Evolutionary conservation across 2,888 invertebrate species (phyloP), one percentile per base, ranked within the genome.

Genomic region (Orthonychiurus folsomi): DNA sequence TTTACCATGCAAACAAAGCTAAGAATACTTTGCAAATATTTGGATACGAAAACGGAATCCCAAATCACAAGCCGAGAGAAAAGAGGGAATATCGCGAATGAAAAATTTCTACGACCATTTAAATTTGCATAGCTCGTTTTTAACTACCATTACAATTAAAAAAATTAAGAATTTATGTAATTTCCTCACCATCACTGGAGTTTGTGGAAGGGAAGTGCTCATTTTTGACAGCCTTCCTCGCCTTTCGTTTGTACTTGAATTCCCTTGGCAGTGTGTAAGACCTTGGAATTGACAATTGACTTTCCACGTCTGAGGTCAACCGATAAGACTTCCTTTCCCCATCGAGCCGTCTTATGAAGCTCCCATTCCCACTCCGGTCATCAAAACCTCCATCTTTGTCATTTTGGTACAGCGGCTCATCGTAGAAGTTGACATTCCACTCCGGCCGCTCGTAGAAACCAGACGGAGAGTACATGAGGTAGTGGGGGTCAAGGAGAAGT

Each of bases 181-280:
- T 12, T 12, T n/a, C n/a, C n/a, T n/a, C 75, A 86, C 89, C 90
- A 74, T 89, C 89, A 72, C 89, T 89, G 73, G 89, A 90, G 74
- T 91, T 90, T 48, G 89, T 89, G 70, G 89, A 89, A 12, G 87
- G 85, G 24, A 87, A 82, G 67, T 86, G 84, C 75, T 86, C 84
- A 63, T 83, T 78, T 67, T 84, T 81, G 15, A n/a, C 48, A 61
- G 83, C 80, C 68, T 85, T 81, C 66, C 82, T 76, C 47, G 80
- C 79, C 65, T 76, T 78, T 47, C 86, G 78, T 79, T 86, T 86
- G 79, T 89, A 90, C 74, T 88, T 87, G 78, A 90, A 90, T 78
- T 90, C 89, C 20, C 89, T 82, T 1, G 90, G 90, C 58, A 91
- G 78, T 0, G 90, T 91, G 76, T 90, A 90, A 27, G 89, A 89